Base-by-base conservation (phyloP, 2,113 vertebrate species). In the Prochilodus magdalenae region DNA sequence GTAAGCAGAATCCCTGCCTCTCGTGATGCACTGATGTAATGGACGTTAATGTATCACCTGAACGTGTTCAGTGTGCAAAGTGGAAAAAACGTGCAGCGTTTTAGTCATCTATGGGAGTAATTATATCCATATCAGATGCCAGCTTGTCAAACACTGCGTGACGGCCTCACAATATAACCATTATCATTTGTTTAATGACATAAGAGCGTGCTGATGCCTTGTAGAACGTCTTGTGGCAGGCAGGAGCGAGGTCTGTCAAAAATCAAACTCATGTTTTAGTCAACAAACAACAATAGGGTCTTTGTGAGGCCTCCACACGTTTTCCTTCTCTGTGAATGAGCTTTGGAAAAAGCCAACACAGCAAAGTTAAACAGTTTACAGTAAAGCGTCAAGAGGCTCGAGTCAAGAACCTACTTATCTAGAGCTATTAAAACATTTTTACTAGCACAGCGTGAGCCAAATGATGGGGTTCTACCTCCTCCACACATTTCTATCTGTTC, bases 151-250 rank as follows among this genome's bases (percentile, higher is more conserved):
- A 77, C 75, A 73, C 30, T 5, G 63, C 2, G 49, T n/a, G 40
- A 77, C 18, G 49, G 62, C 75, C 63, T 77, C 55, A 49, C 75
- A 63, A 86, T 30, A 72, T 55, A 16, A 24, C 16, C 36, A 26
- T 71, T 71, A 63, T 57, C 29, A 57, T 83, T 75, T 47, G 53
- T 65, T 60, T n/a, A 73, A 82, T 83, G 36, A 80, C 22, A 29
- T 36, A 55, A 47, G 26, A 75, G 73, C 36, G 30, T 27, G 71
- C 40, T 75, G 63, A 79, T 67, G 73, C 24, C 65, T 26, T 44
- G 53, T 55, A 55, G 26, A 79, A 2, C 15, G 26, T 29, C 53
- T 57, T 57, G 30, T 40, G 66, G 51, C 66, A 59, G 27, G 33
- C 51, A 29, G 16, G 67, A 71, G 55, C 29, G 55, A 55, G 26